Percentiles rank a stretch among this genome's conserved stretches.
These are phyloP conservation scores for Austrolebias charrua DNA, from an alignment of 2,797 vertebrate genomes.

Conservation along the genomic window DNA sequence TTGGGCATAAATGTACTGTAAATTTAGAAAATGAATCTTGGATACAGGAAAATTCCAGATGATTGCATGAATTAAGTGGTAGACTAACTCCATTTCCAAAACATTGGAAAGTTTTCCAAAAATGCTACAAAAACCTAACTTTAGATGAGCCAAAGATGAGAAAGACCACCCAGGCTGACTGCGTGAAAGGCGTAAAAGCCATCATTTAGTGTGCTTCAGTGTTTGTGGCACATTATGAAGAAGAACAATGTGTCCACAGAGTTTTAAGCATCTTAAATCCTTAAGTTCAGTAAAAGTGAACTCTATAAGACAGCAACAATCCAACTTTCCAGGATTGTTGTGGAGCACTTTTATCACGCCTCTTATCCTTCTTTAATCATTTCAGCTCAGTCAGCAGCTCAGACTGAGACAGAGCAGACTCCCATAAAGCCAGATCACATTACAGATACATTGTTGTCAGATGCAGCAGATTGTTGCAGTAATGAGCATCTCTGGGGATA, in stretches of 20 bases:
- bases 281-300: neutral
- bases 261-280: neutral
- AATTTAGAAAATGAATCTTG: neutral
- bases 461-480: conserved; percentile 16
- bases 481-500: conserved; percentile 27
- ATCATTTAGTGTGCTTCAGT: neutral
- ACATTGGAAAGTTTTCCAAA: neutral
- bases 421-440: conserved; percentile 17
- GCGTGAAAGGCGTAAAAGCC: neutral
- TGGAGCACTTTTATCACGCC: conserved; percentile 4
- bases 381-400: conserved; percentile 36
- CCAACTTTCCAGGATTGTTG: conserved; percentile 3
- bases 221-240: no score
- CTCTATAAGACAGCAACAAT: neutral
- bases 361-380: conserved; percentile 46
- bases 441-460: conserved; percentile 13
- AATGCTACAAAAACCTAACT: neutral
- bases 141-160: neutral
- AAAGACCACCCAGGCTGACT: neutral
- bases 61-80: neutral
- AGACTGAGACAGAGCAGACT: conserved; percentile 24
- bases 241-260: neutral
- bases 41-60: neutral
- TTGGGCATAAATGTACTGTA: neutral
- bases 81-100: neutral